Evolutionary conservation across 1,140 invertebrate species (phyloP), one percentile per base, ranked within the genome.

Genomic region (Hermetia illucens): DNA sequence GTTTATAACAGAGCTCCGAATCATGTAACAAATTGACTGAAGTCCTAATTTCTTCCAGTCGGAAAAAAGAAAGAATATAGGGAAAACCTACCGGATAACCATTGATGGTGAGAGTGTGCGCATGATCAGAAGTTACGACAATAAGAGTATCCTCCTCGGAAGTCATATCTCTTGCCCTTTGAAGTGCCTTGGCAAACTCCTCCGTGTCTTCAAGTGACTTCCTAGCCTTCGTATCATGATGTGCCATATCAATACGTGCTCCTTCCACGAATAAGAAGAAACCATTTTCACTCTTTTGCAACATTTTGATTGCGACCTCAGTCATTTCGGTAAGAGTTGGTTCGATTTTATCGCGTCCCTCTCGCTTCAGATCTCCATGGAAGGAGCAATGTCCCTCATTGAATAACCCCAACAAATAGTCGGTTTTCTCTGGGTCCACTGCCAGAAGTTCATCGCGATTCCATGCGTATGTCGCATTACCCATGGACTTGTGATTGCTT

Each of bases 261-360:
- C 84, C 86, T 74, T 93, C 89, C 4, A 92, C 82, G 49, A 93
- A 80, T 9, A 93, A 61, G 52, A 93, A 88, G 59, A 77, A 93
- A 19, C 89, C 89, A 31, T 81, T 74, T 8, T 75, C 63, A 58
- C 85, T 86, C 45, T 79, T 79, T 18, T 69, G 68, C 5, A 94
- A 68, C 31, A 89, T 73, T 33, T 74, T 68, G 21, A 94, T 74
- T 2, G 89, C 88, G 10, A 77, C 75, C 42, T 76, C 70, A 1
- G 84, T 84, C 71, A 94, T 82, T 51, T 92, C 84, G 0, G 75
- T 73, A 1, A 94, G 60, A 2, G 82, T 79, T 0, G 83, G 82
- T 55, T 83, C 50, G 2, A 50, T 51, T 30, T 49, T 27, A n/a
- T 42, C 42, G 17, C 47, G 43, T 21, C 44, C 40, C 63, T 49